Percentiles rank a stretch among this genome's conserved stretches.
phyloP scores from a whole-genome alignment of 2,888 invertebrate species.

The Yponomeuta malinellus region DNA sequence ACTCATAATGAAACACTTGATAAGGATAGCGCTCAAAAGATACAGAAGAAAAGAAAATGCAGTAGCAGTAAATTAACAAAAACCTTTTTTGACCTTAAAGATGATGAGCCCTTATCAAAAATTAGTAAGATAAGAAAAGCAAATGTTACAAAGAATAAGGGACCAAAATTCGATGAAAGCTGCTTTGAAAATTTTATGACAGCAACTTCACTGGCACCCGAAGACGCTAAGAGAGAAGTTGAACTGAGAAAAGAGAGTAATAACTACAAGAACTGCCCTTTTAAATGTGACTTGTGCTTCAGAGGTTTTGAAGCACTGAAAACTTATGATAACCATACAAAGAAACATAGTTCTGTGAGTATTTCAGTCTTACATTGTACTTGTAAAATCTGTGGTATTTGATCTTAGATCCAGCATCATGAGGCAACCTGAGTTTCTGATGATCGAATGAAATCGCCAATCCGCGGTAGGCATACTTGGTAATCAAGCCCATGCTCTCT shows the following conservation, averaged over 20 bases:
- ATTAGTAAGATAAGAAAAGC: background rate
- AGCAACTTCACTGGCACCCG: slow-evolving; percentile 30
- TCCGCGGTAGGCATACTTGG: too few species aligned
- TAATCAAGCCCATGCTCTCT: too few species aligned
- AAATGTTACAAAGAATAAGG: background rate
- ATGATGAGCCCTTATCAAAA: background rate
- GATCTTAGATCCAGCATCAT: too few species aligned
- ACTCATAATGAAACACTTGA: background rate
- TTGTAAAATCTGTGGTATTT: background rate
- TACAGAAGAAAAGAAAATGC: background rate
- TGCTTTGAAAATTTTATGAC: slow-evolving; percentile 33
- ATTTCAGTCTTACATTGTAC: background rate
- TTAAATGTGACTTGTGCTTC: slow-evolving; percentile 38
- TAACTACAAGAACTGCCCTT: slow-evolving; percentile 35
- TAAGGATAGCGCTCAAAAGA: background rate
- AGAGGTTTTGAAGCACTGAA: slow-evolving; percentile 33
- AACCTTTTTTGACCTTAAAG: background rate
- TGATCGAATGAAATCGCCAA: background rate
- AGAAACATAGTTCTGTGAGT: slow-evolving; percentile 37
- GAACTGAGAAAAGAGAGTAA: slow-evolving; percentile 35
- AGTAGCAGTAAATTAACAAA: background rate
- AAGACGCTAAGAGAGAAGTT: slow-evolving; percentile 36
- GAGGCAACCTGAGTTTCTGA: background rate
- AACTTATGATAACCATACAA: slow-evolving; percentile 38
- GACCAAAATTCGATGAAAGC: slow-evolving; percentile 21